These are phyloP conservation scores for Lytechinus variegatus DNA, from an alignment of 35 echinoderm and acorn worm genomes.

Conservation along the genomic window DNA sequence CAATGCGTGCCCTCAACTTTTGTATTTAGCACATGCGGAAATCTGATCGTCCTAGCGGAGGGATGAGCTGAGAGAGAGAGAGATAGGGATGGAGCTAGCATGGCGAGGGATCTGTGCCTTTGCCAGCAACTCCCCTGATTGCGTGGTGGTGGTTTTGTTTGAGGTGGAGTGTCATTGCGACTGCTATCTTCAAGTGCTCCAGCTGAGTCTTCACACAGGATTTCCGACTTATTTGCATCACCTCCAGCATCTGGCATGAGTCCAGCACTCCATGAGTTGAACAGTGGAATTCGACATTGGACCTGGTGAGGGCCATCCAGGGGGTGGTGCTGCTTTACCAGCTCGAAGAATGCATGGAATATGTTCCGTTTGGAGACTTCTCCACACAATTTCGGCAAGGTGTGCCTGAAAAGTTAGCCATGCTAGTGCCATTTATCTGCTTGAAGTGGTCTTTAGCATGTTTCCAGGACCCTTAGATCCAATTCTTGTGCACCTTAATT, in stretches of 20 bases:
- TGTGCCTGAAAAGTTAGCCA: slow-evolving; percentile 17
- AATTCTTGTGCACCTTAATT: slow-evolving; percentile 7
- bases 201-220: background rate
- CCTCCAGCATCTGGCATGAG: background rate
- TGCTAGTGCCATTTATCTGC: background rate
- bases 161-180: background rate
- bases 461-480: slow-evolving; percentile 44
- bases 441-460: slow-evolving; percentile 40
- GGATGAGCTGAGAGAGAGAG: no score
- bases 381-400: background rate
- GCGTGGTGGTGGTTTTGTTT: background rate
- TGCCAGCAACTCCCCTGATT: no score
- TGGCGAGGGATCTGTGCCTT: no score
- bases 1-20: no score
- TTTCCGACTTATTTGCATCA: background rate
- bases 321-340: background rate
- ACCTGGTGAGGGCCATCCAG: background rate
- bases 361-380: slow-evolving; percentile 18
- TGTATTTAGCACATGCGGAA: no score
- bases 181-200: background rate
- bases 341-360: background rate
- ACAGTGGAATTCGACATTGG: background rate
- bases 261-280: background rate
- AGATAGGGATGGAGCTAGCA: no score
- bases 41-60: no score